Evolutionary conservation across 2,113 vertebrate genomes (phyloP).

Genomic region (Dolichallabes microphthalmus): DNA sequence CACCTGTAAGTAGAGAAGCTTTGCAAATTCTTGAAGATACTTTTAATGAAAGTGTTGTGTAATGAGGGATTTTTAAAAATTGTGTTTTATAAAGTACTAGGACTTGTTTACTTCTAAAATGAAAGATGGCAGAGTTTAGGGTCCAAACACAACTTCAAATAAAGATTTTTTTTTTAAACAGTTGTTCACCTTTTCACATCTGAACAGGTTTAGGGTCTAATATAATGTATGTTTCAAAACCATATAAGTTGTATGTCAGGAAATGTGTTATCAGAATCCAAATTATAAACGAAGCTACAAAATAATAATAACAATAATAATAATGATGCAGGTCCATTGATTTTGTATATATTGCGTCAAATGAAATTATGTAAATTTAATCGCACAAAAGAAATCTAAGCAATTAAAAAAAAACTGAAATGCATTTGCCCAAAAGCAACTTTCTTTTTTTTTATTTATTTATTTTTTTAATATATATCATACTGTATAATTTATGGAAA

Average conservation of each 20-base stretch:
- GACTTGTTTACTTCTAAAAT: not conserved
- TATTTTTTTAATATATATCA: too few relatives aligned
- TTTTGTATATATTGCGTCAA: not conserved
- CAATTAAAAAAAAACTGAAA: not conserved
- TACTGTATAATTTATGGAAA: constrained; percentile 9
- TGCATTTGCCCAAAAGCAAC: not conserved
- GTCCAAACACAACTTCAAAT: not conserved
- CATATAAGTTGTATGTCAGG: not conserved
- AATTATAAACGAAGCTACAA: not conserved
- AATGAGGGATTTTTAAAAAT: not conserved
- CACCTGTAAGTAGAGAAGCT: constrained; percentile 67
- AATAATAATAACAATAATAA: too few relatives aligned
- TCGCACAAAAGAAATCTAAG: not conserved
- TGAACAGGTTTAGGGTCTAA: not conserved
- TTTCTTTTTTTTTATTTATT: too few relatives aligned
- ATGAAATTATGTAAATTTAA: not conserved
- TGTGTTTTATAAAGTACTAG: not conserved
- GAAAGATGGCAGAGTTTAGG: not conserved
- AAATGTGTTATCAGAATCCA: not conserved
- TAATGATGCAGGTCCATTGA: not conserved
- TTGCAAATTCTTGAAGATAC: constrained; percentile 45
- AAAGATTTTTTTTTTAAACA: not conserved
- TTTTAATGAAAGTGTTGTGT: not conserved
- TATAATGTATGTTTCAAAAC: not conserved
- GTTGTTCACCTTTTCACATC: not conserved